Evolutionary conservation across 2,113 vertebrate genomes (phyloP).

Genomic region (Neoarius graeffei): DNA sequence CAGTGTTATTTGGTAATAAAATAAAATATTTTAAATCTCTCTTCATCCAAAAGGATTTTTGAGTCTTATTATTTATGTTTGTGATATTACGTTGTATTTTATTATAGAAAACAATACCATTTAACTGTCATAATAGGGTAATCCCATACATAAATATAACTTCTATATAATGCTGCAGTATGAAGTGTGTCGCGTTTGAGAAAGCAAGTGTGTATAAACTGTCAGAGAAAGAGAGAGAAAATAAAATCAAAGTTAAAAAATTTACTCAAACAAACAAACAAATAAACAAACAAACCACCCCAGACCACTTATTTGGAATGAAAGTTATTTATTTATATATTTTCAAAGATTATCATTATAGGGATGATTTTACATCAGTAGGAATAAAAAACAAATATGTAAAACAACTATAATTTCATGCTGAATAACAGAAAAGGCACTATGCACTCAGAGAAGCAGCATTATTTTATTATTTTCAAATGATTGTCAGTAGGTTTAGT

Average conservation of each 20-base stretch:
- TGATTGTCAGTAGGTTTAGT: slow-evolving; percentile 28
- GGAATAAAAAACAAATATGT: not conserved
- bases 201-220: not conserved
- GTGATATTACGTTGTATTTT: not conserved
- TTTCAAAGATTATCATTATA: not conserved
- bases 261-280: not conserved
- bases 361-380: not conserved
- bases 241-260: not conserved
- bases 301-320: not conserved
- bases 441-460: not conserved
- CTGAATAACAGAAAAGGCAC: not conserved
- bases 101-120: not conserved
- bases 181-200: not conserved
- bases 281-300: not conserved
- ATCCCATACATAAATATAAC: not conserved
- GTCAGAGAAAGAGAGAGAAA: too few species aligned
- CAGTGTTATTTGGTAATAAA: not conserved
- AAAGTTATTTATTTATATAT: not conserved
- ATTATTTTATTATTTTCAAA: not conserved
- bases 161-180: not conserved
- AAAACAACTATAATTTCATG: not conserved
- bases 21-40: not conserved
- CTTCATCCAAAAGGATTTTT: not conserved
- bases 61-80: not conserved
- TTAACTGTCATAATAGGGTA: not conserved